phyloP scores from a whole-genome alignment of 2,113 vertebrate genomes.

The Acanthochromis polyacanthus region DNA sequence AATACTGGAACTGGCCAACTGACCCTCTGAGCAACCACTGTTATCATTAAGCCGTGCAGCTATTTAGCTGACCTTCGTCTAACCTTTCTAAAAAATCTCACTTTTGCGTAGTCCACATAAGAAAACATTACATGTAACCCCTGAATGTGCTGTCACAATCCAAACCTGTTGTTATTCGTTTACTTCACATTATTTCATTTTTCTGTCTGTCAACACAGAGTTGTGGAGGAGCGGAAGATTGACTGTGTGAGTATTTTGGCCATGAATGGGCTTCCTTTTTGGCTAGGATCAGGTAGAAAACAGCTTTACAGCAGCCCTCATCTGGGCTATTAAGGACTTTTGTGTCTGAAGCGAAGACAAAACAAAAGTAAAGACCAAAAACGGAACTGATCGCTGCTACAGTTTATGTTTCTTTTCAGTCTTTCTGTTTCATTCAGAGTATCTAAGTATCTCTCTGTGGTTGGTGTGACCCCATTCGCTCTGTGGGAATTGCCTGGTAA shows the following conservation, averaged over 20 bases:
- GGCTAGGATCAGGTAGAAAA: constrained; percentile 32
- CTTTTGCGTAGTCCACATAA: constrained; percentile 31
- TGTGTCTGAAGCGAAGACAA: constrained; percentile 43
- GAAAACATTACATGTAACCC: constrained; percentile 29
- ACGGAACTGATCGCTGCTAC: constrained; percentile 63
- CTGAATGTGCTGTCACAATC: not conserved
- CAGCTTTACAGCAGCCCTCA: constrained; percentile 41
- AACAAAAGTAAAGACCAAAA: constrained; percentile 56
- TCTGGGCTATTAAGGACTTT: constrained; percentile 36
- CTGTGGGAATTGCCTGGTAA: constrained; percentile 72
- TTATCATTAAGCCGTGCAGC: constrained; percentile 69
- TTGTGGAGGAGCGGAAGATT: constrained; percentile 42
- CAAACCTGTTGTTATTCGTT: constrained; percentile 38
- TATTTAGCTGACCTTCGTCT: constrained; percentile 74
- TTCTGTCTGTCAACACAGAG: constrained; percentile 50
- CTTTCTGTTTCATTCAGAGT: constrained; percentile 38
- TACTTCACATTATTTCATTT: constrained; percentile 56
- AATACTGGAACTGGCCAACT: constrained; percentile 28
- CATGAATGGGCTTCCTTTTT: constrained; percentile 50
- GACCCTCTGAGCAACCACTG: constrained; percentile 56
- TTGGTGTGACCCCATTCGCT: constrained; percentile 54
- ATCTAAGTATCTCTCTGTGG: constrained; percentile 48
- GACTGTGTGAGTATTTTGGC: constrained; percentile 47
- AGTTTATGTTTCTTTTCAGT: constrained; percentile 59
- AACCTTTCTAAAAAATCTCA: constrained; percentile 69